Conservation (phyloP, 2,797 vertebrate genomes). For the Oceanodroma leucorhoa region DNA sequence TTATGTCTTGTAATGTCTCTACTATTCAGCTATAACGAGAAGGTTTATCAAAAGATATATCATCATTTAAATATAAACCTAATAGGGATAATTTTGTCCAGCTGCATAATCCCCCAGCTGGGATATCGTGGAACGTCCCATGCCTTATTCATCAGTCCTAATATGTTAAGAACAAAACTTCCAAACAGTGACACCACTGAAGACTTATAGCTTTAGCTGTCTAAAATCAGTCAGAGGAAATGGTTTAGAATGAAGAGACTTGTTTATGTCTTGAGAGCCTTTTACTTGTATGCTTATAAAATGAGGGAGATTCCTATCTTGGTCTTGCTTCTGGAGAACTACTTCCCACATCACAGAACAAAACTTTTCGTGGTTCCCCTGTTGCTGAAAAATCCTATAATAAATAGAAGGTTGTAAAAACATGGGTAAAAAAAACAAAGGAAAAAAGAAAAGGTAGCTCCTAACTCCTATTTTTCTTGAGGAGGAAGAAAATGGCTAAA, state of each 20-base stretch:
- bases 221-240: not conserved
- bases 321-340: not conserved
- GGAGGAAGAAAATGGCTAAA: not conserved
- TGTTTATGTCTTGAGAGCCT: not conserved
- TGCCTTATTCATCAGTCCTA: constrained; percentile 28
- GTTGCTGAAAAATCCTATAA: not conserved
- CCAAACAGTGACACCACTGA: not conserved
- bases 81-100: constrained; percentile 46
- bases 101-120: not conserved
- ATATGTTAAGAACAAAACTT: not conserved
- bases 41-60: constrained; percentile 38
- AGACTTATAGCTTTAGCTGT: not conserved
- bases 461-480: not conserved
- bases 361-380: not conserved
- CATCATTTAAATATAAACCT: not conserved
- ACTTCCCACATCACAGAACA: not conserved
- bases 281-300: not conserved
- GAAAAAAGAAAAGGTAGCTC: not conserved
- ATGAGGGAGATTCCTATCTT: not conserved
- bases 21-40: not conserved
- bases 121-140: not conserved
- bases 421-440: not conserved
- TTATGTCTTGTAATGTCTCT: not conserved
- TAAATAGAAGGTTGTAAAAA: not conserved
- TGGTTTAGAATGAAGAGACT: not conserved